Percentiles rank a stretch among this genome's conserved stretches.
phyloP scores from a whole-genome alignment of 2,113 vertebrate species.

The Ginglymostoma cirratum region DNA sequence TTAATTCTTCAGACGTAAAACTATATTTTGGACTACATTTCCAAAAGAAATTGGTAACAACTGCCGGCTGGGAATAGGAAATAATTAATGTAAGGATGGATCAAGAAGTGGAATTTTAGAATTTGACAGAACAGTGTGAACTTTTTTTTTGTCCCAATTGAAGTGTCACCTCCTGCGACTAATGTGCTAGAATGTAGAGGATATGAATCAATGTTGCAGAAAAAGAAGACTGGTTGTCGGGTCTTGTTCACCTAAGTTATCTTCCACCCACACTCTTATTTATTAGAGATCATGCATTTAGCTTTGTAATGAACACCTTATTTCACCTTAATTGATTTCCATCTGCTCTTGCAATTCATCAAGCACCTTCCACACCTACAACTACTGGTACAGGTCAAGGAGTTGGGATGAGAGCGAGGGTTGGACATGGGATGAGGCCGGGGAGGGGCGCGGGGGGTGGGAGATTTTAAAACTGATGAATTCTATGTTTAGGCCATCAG shows the following conservation, averaged over 20 bases:
- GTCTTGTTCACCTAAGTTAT: neutral
- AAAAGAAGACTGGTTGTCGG: neutral
- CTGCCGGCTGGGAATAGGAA: neutral
- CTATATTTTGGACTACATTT: neutral
- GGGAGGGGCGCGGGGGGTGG: too few relatives aligned
- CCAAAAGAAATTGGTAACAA: neutral
- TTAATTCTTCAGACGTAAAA: neutral
- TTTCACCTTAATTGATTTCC: neutral
- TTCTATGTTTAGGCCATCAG: too few relatives aligned
- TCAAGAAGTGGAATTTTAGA: neutral
- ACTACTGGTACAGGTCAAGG: too few relatives aligned
- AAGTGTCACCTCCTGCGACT: neutral
- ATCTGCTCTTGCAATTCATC: too few relatives aligned
- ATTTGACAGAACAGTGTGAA: neutral
- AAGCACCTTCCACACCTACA: too few relatives aligned
- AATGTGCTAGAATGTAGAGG: neutral
- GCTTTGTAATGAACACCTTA: neutral
- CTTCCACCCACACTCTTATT: neutral
- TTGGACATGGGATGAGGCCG: too few relatives aligned
- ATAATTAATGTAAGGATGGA: neutral
- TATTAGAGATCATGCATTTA: neutral
- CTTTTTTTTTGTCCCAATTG: neutral
- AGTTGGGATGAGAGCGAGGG: too few relatives aligned
- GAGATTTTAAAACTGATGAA: too few relatives aligned
- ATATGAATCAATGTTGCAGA: neutral